phyloP scores from a whole-genome alignment of 2,113 vertebrate genomes.

The Passerina amoena region DNA sequence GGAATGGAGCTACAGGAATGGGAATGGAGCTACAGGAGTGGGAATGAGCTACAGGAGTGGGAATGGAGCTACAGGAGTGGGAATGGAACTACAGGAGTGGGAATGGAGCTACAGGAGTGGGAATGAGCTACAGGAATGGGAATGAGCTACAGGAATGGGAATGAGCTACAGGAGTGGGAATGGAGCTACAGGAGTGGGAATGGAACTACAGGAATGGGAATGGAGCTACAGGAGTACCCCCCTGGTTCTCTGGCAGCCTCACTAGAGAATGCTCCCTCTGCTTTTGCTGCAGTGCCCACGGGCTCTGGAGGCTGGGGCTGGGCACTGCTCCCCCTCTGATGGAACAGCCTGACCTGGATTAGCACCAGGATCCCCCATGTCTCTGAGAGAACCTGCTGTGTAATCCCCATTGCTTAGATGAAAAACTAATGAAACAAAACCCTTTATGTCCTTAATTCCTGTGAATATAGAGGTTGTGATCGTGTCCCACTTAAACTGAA shows the following conservation, averaged over 20 bases:
- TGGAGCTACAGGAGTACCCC: neutral
- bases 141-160: neutral
- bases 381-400: slow-evolving; percentile 36
- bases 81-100: neutral
- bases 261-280: neutral
- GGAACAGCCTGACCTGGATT: slow-evolving; percentile 25
- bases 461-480: neutral
- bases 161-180: neutral
- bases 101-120: neutral
- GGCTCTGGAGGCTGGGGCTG: neutral
- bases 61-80: neutral
- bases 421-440: slow-evolving; percentile 58
- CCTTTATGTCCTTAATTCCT: slow-evolving; percentile 57
- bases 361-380: neutral
- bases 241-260: neutral
- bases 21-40: neutral
- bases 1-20: neutral
- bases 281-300: accelerated
- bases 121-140: neutral
- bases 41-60: neutral
- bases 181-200: neutral
- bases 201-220: neutral
- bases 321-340: neutral
- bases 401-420: slow-evolving; percentile 57
- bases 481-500: neutral